Base-by-base conservation (phyloP, 2,113 vertebrate genomes). In the Lethenteron camtschaticum region DNA sequence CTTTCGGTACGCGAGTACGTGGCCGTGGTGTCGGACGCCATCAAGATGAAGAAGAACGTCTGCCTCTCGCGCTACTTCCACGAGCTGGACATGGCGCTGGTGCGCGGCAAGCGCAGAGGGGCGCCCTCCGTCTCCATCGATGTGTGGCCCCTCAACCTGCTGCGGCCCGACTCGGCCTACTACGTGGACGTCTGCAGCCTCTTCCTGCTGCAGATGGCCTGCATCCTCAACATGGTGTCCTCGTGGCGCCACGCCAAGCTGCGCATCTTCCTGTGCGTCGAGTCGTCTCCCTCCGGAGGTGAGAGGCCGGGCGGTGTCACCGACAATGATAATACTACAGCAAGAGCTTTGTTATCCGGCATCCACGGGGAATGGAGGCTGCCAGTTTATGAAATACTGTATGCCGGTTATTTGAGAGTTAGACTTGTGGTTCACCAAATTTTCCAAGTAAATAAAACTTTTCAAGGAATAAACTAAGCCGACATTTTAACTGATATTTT, bases 41-140 rank as follows among this genome's bases (percentile, higher is more conserved):
- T 90, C 72, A 92, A 92, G 80, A 90, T 92, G 89, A 80, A 83
- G 2, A 89, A 89, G 74, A 92, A 91, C 0, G 84, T 92, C 55
- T 80, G 84, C 3, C 78, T 92, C 57, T 86, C 86, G 1, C 82
- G 89, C 57, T 78, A 85, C 75, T 86, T 92, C 74, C 78, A 83
- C 72, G 75, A 76, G 69, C 85, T 89, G 24, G 83, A 87, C 72
- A 80, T 80, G 10, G 68, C 75, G 1, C 73, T 75, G 69, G 78
- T 77, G 57, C 78, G 81, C 57, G 78, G 75, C 3, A 41, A 41
- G 24, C 74, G 78, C 9, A 74, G 74, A 2, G 75, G 78, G 18
- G 70, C 70, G 3, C 80, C 79, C 9, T 73, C 74, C 1, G 57
- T 87, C 3, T 77, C 79, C 63, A 86, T 90, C 8, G 88, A 92